Evolutionary conservation across 37 sponge, comb jelly and placozoan species (phyloP), one percentile per base, ranked within the genome.

Genomic region (Spongilla lacustris): DNA sequence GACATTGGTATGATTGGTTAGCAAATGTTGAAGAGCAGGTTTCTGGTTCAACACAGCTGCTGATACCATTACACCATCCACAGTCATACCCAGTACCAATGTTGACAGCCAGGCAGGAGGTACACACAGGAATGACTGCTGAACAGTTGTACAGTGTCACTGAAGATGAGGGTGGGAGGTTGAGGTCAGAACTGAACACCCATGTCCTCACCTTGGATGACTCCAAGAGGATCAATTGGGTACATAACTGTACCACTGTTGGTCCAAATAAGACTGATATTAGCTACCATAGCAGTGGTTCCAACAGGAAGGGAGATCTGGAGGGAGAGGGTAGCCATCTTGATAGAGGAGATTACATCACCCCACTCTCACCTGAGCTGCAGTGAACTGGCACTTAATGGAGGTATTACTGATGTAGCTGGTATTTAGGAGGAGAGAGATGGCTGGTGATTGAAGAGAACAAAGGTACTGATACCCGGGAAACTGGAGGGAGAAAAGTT

Each of bases 61-160:
- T 31, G 31, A 36, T 2, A 66, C 78, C 38, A 78, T 32, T 28
- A 84, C 92, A 92, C 89, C 89, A 92, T 36, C 92, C 90, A 83
- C 92, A 92, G 58, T 36, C 26, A 48, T 85, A 85, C 2, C 75
- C 92, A 50, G 77, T 68, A 19, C 67, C 80, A 22, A 75, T 29
- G n/a, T 68, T 84, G 26, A 31, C 33, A 21, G 48, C 84, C 26
- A 92, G 46, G 69, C 92, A 92, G 2, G 81, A 80, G 36, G 89
- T 80, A 66, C 92, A 92, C 4, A 71, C 76, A 33, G 67, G 67
- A 21, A 46, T 85, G 36, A 30, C 2, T 48, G 28, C 14, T 23
- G 48, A 19, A 48, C 92, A 92, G 50, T 87, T 26, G 50, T 88
- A 92, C 69, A 92, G 77, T 21, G 36, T 58, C 67, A 83, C 89